Evolutionary conservation across 2,113 vertebrate genomes (phyloP).

Genomic region (Xerus inauris): DNA sequence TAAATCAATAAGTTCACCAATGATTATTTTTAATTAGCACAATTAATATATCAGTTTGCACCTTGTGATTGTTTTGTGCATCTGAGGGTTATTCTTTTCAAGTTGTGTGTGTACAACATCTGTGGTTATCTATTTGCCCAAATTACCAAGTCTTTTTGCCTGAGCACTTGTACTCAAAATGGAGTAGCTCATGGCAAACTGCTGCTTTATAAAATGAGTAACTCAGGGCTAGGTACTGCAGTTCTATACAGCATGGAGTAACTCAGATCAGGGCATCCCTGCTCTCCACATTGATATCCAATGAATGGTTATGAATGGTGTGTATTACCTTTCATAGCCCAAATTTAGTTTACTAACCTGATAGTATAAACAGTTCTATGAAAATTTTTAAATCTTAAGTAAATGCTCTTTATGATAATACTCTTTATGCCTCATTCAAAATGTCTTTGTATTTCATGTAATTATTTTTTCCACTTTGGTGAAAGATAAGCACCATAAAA

Average conservation of each 20-base stretch:
- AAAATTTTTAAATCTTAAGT: background rate
- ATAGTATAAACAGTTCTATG: background rate
- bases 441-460: background rate
- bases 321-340: background rate
- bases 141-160: background rate
- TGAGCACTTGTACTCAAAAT: background rate
- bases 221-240: background rate
- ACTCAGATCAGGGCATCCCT: background rate
- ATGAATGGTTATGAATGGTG: background rate
- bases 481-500: constrained; percentile 40
- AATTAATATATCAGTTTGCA: background rate
- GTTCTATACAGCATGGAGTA: background rate
- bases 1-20: background rate
- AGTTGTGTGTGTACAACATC: background rate
- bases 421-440: background rate
- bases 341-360: background rate
- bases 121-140: background rate
- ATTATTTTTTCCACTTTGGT: constrained; percentile 6
- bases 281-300: background rate
- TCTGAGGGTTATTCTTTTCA: background rate
- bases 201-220: background rate
- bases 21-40: background rate
- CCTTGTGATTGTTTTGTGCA: background rate
- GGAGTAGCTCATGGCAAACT: background rate
- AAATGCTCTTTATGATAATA: background rate